Percentiles rank a stretch among this genome's conserved stretches.
Evolutionary conservation across 2,113 vertebrate genomes (phyloP).

Genomic region (Platysteira castanea): DNA sequence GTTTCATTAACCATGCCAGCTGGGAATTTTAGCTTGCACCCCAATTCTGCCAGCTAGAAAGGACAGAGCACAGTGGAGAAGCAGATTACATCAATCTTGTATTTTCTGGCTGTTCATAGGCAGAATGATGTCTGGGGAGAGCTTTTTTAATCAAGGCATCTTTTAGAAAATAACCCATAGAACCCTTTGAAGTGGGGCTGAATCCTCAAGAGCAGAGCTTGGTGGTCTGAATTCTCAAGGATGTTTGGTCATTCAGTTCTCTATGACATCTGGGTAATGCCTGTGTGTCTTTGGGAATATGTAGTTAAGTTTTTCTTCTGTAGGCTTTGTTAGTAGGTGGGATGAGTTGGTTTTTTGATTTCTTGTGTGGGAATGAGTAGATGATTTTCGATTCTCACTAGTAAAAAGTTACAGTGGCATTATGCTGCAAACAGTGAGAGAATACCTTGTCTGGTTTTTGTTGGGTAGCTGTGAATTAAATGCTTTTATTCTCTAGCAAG

Average conservation of each 20-base stretch:
- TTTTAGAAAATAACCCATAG: background rate
- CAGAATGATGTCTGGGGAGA: background rate
- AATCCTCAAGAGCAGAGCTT: background rate
- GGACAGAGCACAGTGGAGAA: background rate
- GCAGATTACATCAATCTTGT: background rate
- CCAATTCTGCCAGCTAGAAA: background rate
- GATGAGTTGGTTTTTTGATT: background rate
- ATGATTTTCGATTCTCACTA: background rate
- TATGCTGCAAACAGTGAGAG: background rate
- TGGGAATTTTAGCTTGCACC: background rate
- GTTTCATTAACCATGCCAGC: background rate
- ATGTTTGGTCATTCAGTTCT: background rate
- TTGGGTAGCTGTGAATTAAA: background rate
- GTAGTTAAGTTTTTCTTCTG: background rate
- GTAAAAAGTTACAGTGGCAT: background rate
- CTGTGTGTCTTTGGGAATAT: background rate
- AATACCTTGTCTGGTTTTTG: background rate
- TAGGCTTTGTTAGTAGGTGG: background rate
- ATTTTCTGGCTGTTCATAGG: background rate
- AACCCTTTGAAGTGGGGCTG: background rate
- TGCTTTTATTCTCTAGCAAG: background rate
- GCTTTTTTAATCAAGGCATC: background rate
- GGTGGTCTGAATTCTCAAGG: background rate
- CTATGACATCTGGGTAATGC: background rate
- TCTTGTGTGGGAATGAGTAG: background rate